A percentile compares a stretch with the other conserved stretches of the same genome.
phyloP scores from a whole-genome alignment of 2,888 invertebrate species.

The Silvanus unidentatus region DNA sequence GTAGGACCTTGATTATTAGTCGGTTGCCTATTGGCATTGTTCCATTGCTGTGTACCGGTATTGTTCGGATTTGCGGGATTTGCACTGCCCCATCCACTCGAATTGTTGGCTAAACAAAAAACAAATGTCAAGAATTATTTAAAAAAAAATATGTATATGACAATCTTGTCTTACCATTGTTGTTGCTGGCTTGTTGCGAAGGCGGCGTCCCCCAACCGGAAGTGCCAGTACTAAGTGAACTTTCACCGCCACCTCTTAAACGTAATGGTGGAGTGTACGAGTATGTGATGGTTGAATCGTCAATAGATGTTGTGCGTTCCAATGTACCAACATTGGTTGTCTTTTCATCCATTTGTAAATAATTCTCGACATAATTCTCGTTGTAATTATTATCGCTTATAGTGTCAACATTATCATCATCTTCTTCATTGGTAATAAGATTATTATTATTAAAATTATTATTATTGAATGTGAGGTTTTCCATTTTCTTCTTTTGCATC shows the following conservation, averaged over 20 bases:
- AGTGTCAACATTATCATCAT: constrained; percentile 32
- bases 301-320: constrained; percentile 21
- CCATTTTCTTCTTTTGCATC: not conserved
- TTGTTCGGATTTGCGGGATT: constrained; percentile 43
- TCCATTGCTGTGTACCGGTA: constrained; percentile 44
- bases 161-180: constrained; percentile 49
- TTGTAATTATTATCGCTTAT: constrained; percentile 44
- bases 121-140: constrained; percentile 3
- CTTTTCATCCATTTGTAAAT: constrained; percentile 32
- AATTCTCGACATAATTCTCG: constrained; percentile 44
- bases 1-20: constrained; percentile 37
- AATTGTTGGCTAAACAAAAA: constrained; percentile 40
- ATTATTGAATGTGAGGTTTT: constrained; percentile 31
- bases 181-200: constrained; percentile 56
- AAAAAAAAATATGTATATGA: constrained; percentile 15
- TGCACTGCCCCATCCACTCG: constrained; percentile 51
- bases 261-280: constrained; percentile 50
- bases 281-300: too few relatives aligned
- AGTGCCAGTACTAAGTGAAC: constrained; percentile 67
- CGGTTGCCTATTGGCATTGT: constrained; percentile 41
- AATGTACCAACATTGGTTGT: constrained; percentile 13
- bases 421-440: constrained; percentile 25
- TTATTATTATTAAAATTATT: constrained; percentile 8
- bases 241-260: constrained; percentile 74
- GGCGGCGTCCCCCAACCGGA: constrained; percentile 76